Base-by-base conservation (phyloP, 2,888 invertebrate species). In the Torymus aiolomorphi region DNA sequence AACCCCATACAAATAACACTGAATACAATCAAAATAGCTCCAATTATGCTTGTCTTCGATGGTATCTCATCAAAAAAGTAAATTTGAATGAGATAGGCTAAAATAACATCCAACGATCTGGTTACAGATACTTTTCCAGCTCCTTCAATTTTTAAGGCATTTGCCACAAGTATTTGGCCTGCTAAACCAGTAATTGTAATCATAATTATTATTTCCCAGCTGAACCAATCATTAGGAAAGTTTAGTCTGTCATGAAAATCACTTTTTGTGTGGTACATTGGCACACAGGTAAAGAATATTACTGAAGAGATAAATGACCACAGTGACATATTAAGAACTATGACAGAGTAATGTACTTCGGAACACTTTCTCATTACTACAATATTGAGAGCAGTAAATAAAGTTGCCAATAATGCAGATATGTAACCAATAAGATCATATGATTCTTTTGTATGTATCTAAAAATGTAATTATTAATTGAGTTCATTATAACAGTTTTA, bases 101-200 rank as follows among this genome's bases (percentile, higher is more conserved):
- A 84, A 54, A 91, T 90, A 70, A 92, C 91, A 78, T 91, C 91
- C 76, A 91, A 86, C 0, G 91, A 91, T 75, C 92, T 86, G 0
- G 91, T 91, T 5, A 91, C 91, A 3, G 91, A 91, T 0, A 91
- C 91, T 80, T 91, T 89, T 14, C 91, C 91, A n/a, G 91, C 91
- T 1, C 91, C 90, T 84, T 92, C 91, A 78, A 91, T 88, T 80
- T 90, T 88, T 24, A 91, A 86, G 0, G 91, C 91, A 51, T 90
- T 90, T 1, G 91, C 90, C 8, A 91, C 90, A 4, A 92, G 83
- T 54, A 91, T 86, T 85, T 91, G 91, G 2, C 91, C 91, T 2
- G 86, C 84, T 0, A 91, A 85, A n/a, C 91, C 91, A 16, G 90
- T 89, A 0, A 87, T 52, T 0, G 89, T 90, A 2, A 91, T 87